These are phyloP conservation scores for Alethe castanea DNA, from an alignment of 2,113 vertebrate genomes.

Conservation along the genomic window DNA sequence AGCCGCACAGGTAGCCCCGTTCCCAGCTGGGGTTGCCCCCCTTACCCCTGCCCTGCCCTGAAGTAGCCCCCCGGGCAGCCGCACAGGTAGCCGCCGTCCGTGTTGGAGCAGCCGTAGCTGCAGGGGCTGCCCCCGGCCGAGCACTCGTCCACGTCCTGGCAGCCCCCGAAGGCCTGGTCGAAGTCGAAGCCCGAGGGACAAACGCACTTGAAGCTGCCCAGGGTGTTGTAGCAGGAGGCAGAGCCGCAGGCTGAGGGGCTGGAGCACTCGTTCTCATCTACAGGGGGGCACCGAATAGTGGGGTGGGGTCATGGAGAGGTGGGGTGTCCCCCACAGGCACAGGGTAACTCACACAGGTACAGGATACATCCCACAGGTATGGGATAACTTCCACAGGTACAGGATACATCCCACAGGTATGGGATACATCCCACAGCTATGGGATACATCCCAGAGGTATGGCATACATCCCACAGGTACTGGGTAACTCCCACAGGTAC, in stretches of 20 bases:
- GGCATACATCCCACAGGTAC: no score
- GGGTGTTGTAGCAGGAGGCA: constrained; percentile 92
- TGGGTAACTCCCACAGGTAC: no score
- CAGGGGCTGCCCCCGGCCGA: constrained; percentile 77
- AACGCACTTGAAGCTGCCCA: constrained; percentile 92
- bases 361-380: rapidly evolving
- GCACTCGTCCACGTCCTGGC: constrained; percentile 93
- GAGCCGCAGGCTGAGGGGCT: constrained; percentile 79
- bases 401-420: rapidly evolving
- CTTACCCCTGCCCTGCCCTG: constrained; percentile 92
- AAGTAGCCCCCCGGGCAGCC: constrained; percentile 90
- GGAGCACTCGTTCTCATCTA: constrained; percentile 93
- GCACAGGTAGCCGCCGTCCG: constrained; percentile 88
- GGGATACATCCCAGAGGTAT: rapidly evolving
- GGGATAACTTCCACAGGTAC: background rate
- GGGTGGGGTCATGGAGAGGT: rapidly evolving
- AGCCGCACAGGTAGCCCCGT: constrained; percentile 87
- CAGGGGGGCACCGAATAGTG: rapidly evolving
- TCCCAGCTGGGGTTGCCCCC: no score
- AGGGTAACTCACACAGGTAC: rapidly evolving
- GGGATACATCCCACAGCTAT: rapidly evolving
- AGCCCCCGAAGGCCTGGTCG: constrained; percentile 78
- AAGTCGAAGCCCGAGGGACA: constrained; percentile 93
- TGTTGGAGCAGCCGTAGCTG: constrained; percentile 91
- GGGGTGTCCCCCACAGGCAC: background rate